Conservation (phyloP, 2,888 invertebrate species). For the Cephonodes hylas region DNA sequence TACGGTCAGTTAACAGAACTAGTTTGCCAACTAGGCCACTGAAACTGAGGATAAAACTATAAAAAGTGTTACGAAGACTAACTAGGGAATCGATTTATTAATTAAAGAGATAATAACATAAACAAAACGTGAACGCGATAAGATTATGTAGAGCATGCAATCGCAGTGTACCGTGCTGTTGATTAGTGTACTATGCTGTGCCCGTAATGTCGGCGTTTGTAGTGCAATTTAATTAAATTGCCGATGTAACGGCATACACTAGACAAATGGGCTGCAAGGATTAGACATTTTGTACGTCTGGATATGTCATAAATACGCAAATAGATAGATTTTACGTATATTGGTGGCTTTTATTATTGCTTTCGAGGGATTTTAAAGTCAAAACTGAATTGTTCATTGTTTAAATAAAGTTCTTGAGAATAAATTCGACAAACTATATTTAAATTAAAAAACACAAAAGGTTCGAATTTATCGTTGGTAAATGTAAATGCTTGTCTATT, state of each 20-base stretch:
- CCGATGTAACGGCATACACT: neutral
- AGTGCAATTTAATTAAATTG: conserved; percentile 16
- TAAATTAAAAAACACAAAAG: too few species aligned
- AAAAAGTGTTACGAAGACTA: too few species aligned
- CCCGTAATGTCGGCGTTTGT: neutral
- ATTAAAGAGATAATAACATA: conserved; percentile 24
- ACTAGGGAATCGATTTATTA: conserved; percentile 28
- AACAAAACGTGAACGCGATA: conserved; percentile 24
- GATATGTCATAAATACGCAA: neutral
- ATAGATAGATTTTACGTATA: neutral
- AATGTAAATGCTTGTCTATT: too few species aligned
- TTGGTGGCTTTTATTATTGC: neutral
- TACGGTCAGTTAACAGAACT: neutral
- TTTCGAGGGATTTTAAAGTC: too few species aligned
- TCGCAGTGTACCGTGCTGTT: conserved; percentile 17
- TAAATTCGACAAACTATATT: too few species aligned
- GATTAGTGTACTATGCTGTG: conserved; percentile 15
- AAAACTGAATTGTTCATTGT: too few species aligned
- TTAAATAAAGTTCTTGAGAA: too few species aligned
- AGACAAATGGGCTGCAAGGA: neutral
- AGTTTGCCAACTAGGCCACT: neutral
- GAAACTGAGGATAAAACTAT: neutral
- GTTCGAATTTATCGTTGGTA: too few species aligned
- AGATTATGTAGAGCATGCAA: conserved; percentile 22
- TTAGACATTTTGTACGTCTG: neutral